Evolutionary conservation across 2,797 vertebrate species (phyloP).

Genomic region (Dryobates pubescens): DNA sequence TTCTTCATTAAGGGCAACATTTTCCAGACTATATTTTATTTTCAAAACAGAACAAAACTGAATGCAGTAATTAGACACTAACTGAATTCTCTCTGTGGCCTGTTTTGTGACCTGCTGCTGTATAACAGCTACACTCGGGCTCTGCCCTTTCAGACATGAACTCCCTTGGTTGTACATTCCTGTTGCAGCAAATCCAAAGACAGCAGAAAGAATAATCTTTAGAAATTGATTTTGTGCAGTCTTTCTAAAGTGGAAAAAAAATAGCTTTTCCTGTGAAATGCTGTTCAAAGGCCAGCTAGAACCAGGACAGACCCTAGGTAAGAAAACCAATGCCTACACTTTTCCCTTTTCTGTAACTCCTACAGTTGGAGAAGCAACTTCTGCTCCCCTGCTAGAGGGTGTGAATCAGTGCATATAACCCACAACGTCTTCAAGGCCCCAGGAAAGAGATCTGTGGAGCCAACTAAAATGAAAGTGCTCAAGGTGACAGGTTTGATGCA

Average conservation of each 20-base stretch:
- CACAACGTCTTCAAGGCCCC: neutral
- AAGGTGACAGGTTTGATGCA: neutral
- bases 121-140: neutral
- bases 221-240: neutral
- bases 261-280: neutral
- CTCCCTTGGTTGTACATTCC: neutral
- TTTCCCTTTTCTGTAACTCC: neutral
- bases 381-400: neutral
- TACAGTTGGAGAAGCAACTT: neutral
- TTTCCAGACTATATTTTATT: neutral
- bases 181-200: neutral
- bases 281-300: neutral
- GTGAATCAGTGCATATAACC: neutral
- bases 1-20: neutral
- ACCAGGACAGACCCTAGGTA: neutral
- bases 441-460: neutral
- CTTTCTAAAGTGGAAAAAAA: neutral
- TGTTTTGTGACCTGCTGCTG: neutral
- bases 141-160: neutral
- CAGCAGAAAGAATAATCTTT: neutral
- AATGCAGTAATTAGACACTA: neutral
- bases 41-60: neutral
- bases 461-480: neutral
- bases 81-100: neutral
- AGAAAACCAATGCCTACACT: neutral